A percentile compares a stretch with the other conserved stretches of the same genome.
Evolutionary conservation across 2,797 vertebrate genomes (phyloP).

Genomic region (Alca torda): DNA sequence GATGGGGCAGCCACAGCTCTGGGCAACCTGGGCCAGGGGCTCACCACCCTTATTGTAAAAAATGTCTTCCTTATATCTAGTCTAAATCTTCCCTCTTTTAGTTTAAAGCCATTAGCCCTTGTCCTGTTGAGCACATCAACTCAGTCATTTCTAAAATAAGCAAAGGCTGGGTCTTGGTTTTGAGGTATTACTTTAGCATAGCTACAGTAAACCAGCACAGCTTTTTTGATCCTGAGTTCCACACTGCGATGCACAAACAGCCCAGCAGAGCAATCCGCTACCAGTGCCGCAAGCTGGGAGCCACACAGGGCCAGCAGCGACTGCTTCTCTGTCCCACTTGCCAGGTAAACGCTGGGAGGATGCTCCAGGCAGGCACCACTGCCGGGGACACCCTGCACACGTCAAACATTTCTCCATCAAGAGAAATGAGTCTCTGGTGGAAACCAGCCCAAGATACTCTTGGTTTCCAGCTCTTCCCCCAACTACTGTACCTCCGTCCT

Average conservation of each 20-base stretch:
- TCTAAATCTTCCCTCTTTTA: neutral
- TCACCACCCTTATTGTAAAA: too few species aligned
- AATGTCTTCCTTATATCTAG: too few species aligned
- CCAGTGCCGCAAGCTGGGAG: neutral
- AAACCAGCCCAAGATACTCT: accelerated
- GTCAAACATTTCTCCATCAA: neutral
- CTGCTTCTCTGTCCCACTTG: neutral
- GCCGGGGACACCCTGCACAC: accelerated
- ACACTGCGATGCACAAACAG: accelerated
- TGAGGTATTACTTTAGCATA: neutral
- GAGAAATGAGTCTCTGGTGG: neutral
- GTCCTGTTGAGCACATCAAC: neutral
- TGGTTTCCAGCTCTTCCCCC: neutral
- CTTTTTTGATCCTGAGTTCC: neutral
- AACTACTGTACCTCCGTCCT: accelerated
- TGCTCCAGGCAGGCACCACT: accelerated
- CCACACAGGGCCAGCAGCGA: neutral
- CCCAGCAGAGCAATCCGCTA: neutral
- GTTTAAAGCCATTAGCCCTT: neutral
- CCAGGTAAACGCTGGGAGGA: accelerated
- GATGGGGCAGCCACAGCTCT: too few species aligned
- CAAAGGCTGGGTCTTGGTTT: neutral
- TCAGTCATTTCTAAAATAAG: neutral
- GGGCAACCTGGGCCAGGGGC: too few species aligned
- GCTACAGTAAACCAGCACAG: neutral